phyloP scores from a whole-genome alignment of 2,888 invertebrate species.

The Osmoderma eremita region DNA sequence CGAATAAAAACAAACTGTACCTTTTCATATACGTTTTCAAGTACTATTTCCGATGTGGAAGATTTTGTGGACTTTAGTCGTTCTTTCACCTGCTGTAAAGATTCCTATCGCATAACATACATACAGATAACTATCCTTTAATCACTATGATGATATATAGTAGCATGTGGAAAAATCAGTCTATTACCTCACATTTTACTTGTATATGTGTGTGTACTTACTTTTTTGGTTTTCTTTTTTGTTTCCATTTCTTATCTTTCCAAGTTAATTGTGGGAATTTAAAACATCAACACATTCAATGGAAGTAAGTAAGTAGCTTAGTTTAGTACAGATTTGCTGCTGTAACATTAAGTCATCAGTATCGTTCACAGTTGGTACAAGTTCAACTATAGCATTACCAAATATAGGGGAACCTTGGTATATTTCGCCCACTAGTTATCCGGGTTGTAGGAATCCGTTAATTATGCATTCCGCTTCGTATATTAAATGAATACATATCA shows the following conservation, averaged over 20 bases:
- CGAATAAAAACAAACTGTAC: neutral
- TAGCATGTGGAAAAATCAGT: neutral
- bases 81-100: conserved; percentile 20
- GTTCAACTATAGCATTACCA: neutral
- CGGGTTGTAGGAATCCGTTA: too few species aligned
- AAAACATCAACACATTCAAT: neutral
- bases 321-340: neutral
- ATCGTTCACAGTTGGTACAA: neutral
- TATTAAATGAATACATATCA: too few species aligned
- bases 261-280: neutral
- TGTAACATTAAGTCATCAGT: neutral
- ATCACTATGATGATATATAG: too few species aligned
- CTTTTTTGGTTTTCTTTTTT: neutral
- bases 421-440: conserved; percentile 11
- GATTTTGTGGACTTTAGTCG: conserved; percentile 8
- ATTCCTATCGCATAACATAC: conserved; percentile 7
- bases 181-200: neutral
- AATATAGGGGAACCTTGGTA: neutral
- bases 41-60: neutral
- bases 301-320: neutral
- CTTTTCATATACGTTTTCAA: conserved; percentile 19
- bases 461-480: too few species aligned
- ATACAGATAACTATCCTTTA: neutral
- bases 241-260: neutral
- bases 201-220: neutral